Conservation (phyloP, 2,888 invertebrate genomes). For the Neoascia interrupta region DNA sequence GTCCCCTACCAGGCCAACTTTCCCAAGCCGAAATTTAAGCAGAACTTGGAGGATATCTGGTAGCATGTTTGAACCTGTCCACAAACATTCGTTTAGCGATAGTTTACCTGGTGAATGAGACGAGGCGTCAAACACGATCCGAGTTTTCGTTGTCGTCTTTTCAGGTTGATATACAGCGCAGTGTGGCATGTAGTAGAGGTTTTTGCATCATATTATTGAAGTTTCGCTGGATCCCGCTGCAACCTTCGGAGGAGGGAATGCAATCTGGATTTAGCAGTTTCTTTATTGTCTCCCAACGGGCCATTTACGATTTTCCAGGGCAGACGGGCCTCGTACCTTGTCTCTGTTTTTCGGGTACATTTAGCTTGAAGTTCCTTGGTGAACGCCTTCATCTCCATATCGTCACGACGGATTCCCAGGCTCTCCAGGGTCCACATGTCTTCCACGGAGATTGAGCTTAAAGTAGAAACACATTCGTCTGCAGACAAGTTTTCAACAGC, state of each 20-base stretch:
- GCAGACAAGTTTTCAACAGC: too few relatives aligned
- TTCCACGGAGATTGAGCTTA: neutral
- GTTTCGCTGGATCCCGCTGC: slow-evolving; percentile 5
- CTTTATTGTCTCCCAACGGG: slow-evolving; percentile 1
- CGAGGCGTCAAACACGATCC: slow-evolving; percentile 17
- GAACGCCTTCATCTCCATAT: neutral
- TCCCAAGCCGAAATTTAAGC: slow-evolving; percentile 7
- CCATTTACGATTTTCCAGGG: neutral
- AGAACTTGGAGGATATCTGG: slow-evolving; percentile 13
- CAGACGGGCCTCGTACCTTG: slow-evolving; percentile 10
- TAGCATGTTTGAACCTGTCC: slow-evolving; percentile 21
- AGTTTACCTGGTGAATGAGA: neutral
- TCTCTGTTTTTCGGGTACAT: slow-evolving; percentile 2
- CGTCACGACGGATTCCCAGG: slow-evolving; percentile 1
- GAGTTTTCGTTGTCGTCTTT: slow-evolving; percentile 6
- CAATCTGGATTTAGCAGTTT: slow-evolving; percentile 8
- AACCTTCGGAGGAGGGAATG: slow-evolving; percentile 8
- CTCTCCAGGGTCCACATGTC: slow-evolving; percentile 1
- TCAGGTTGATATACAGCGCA: slow-evolving; percentile 16
- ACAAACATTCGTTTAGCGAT: slow-evolving; percentile 28
- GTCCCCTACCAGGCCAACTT: slow-evolving; percentile 13
- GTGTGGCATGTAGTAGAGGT: neutral
- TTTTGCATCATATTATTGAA: slow-evolving; percentile 3
- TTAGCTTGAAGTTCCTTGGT: slow-evolving; percentile 5
- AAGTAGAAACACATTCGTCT: too few relatives aligned